phyloP scores from a whole-genome alignment of 2,888 invertebrate genomes.

The Alloscopus bannaensis region DNA sequence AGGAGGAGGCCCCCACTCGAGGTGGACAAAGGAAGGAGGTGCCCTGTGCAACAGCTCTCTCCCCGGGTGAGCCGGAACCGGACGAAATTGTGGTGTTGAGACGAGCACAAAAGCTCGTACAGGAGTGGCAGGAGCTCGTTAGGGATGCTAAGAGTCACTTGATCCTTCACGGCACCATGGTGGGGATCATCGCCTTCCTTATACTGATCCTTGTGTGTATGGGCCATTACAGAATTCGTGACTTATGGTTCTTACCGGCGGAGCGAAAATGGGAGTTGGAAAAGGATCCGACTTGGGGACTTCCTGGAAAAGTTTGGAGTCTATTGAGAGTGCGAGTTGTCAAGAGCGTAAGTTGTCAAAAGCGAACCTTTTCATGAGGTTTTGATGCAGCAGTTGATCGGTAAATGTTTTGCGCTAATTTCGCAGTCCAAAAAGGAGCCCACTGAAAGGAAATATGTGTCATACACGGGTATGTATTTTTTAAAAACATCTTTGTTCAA shows the following conservation, averaged over 20 bases:
- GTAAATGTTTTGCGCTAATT: neutral
- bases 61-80: neutral
- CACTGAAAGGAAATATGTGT: conserved; percentile 34
- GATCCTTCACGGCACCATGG: neutral
- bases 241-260: conserved; percentile 34
- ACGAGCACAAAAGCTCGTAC: conserved; percentile 19
- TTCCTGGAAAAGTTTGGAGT: conserved; percentile 53
- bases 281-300: conserved; percentile 51
- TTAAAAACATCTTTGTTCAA: neutral
- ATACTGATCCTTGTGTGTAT: conserved; percentile 28
- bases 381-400: neutral
- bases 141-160: neutral
- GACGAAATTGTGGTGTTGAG: conserved; percentile 27
- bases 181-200: conserved; percentile 21
- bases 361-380: neutral
- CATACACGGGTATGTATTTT: conserved; percentile 35
- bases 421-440: conserved; percentile 15
- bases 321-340: conserved; percentile 36
- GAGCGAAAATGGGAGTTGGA: conserved; percentile 57
- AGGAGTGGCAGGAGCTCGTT: conserved; percentile 19
- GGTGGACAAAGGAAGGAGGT: neutral
- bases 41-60: neutral
- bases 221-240: conserved; percentile 43
- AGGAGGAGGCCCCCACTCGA: neutral
- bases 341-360: conserved; percentile 39